phyloP scores from a whole-genome alignment of 1,140 invertebrate genomes.

The Polyergus mexicanus region DNA sequence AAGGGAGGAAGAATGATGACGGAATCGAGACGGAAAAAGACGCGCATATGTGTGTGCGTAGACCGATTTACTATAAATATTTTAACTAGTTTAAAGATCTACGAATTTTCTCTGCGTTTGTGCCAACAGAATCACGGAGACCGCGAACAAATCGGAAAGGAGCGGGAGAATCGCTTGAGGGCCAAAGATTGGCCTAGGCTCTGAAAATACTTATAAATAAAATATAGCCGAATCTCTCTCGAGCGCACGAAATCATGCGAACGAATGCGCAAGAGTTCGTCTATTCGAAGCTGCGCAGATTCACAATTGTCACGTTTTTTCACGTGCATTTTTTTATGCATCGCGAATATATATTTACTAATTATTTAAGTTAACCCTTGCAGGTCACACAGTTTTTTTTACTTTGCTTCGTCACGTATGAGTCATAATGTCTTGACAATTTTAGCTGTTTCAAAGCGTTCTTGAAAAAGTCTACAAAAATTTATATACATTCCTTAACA shows the following conservation, averaged over 20 bases:
- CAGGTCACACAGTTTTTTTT: no score
- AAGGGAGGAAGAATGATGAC: no score
- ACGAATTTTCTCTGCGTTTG: slow-evolving; percentile 50
- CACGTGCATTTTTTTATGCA: background rate
- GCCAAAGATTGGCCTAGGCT: slow-evolving; percentile 83
- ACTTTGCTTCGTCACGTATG: no score
- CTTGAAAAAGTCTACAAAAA: no score
- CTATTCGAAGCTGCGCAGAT: slow-evolving; percentile 26
- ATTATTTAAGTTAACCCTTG: background rate
- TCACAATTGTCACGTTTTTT: background rate
- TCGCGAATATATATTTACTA: background rate
- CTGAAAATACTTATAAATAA: slow-evolving; percentile 84
- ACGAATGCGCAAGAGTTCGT: slow-evolving; percentile 12
- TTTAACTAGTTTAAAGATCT: slow-evolving; percentile 74
- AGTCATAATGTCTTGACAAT: no score
- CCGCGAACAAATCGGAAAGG: slow-evolving; percentile 24
- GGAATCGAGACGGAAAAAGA: background rate
- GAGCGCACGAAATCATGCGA: slow-evolving; percentile 8
- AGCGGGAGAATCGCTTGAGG: slow-evolving; percentile 45
- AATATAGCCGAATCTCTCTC: slow-evolving; percentile 76
- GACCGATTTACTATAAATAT: slow-evolving; percentile 44
- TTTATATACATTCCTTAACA: no score
- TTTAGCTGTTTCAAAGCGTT: no score
- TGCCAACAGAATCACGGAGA: slow-evolving; percentile 47
- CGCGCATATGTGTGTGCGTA: no score